Evolutionary conservation across 2,113 vertebrate genomes (phyloP).

Genomic region (Tyrannus savana): DNA sequence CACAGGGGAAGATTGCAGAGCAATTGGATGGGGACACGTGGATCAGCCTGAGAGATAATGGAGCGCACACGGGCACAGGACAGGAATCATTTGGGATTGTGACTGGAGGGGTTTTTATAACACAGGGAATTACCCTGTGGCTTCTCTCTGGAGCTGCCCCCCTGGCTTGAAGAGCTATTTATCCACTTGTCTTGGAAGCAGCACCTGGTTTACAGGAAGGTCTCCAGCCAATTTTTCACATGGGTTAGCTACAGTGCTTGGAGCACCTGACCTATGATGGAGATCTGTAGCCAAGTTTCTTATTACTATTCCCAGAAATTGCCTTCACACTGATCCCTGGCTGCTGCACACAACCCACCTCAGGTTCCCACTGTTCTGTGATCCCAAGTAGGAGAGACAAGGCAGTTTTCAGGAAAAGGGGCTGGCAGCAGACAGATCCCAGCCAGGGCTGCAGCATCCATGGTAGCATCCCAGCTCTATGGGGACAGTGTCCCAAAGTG

Average conservation of each 20-base stretch:
- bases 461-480: not conserved
- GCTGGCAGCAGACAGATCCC: not conserved
- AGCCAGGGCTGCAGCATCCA: not conserved
- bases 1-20: not conserved
- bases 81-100: not conserved
- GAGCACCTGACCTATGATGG: not conserved
- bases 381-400: not conserved
- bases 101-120: not conserved
- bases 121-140: not conserved
- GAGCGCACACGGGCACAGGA: fast-evolving
- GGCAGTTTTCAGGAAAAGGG: not conserved
- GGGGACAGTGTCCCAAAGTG: not conserved
- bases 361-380: not conserved
- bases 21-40: fast-evolving
- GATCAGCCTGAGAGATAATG: not conserved
- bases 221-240: constrained; percentile 33
- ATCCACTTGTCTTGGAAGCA: not conserved
- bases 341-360: not conserved
- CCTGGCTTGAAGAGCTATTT: not conserved
- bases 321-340: not conserved
- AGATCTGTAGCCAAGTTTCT: not conserved
- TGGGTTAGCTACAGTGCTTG: not conserved
- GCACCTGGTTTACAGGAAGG: not conserved
- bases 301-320: not conserved
- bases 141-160: not conserved